Evolutionary conservation across 2,888 invertebrate species (phyloP), one percentile per base, ranked within the genome.

Genomic region (Drosophila lutescens): DNA sequence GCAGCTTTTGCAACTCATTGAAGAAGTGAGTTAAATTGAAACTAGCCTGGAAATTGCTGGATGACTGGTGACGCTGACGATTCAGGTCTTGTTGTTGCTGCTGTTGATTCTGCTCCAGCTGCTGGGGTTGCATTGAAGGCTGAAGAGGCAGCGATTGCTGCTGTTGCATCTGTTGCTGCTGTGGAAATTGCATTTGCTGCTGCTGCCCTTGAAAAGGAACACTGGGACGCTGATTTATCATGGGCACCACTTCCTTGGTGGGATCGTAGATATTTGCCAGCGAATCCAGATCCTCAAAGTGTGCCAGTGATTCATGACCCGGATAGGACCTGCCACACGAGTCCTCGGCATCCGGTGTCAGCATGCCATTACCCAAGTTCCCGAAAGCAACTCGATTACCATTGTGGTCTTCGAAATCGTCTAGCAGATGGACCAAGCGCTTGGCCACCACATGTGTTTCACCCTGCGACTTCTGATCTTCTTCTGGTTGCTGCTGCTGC

Each of bases 401-500:
- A 54, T 78, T 80, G 38, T 88, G 80, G 70, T 90, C 88, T 32
- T 78, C 82, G 7, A 76, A 73, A 0, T 74, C 77, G 13, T 84
- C 82, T 6, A 78, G 5, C 8, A 59, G 12, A 8, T 49, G 70
- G 0, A 34, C 34, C 10, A 10, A 46, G 0, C 68, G 46, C 15
- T 70, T 77, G 26, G 40, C 12, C 15, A 51, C 12, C 3, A 20
- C n/a, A 30, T 38, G 63, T 17, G 9, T 17, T 6, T 41, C 34
- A 12, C 34, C 54, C 10, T n/a, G 9, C 12, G 10, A 43, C 34
- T 26, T 26, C 20, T 9, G 38, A 9, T 17, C 53, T 12, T 12
- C 12, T 13, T 36, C 30, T 30, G 30, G 15, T 4, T 15, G 34
- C 6, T 15, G 34, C 15, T 8, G 9, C 8, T 6, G 23, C n/a